Evolutionary conservation across 2,113 vertebrate species (phyloP).

Genomic region (Eidolon helvum): DNA sequence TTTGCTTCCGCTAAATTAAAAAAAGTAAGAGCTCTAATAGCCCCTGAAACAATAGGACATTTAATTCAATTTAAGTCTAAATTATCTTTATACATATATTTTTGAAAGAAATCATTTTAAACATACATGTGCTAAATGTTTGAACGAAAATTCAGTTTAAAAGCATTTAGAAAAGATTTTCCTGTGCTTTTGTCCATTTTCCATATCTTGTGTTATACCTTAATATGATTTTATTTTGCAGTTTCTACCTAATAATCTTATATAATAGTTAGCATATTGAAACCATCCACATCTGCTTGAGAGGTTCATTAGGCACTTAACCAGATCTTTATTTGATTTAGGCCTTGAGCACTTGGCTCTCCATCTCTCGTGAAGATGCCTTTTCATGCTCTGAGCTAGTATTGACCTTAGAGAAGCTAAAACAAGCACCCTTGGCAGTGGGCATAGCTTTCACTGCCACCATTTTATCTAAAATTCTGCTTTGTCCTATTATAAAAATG

Average conservation of each 20-base stretch:
- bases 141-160: not conserved
- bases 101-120: not conserved
- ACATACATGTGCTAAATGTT: not conserved
- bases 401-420: constrained; percentile 1
- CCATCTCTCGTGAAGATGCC: not conserved
- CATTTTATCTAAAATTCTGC: not conserved
- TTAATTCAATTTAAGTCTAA: constrained; percentile 3
- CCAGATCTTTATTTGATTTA: constrained; percentile 24
- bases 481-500: not conserved
- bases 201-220: not conserved
- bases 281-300: constrained; percentile 23
- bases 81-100: not conserved
- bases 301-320: constrained; percentile 42
- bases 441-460: not conserved
- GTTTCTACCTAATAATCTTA: constrained; percentile 19
- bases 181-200: not conserved
- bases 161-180: not conserved
- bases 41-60: not conserved
- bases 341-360: constrained; percentile 22
- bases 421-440: not conserved
- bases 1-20: not conserved
- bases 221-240: constrained; percentile 34
- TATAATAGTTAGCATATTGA: constrained; percentile 15
- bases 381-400: not conserved
- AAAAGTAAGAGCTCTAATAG: not conserved